Conservation (phyloP, 2,797 vertebrate genomes). For the Clarias platycephalus region DNA sequence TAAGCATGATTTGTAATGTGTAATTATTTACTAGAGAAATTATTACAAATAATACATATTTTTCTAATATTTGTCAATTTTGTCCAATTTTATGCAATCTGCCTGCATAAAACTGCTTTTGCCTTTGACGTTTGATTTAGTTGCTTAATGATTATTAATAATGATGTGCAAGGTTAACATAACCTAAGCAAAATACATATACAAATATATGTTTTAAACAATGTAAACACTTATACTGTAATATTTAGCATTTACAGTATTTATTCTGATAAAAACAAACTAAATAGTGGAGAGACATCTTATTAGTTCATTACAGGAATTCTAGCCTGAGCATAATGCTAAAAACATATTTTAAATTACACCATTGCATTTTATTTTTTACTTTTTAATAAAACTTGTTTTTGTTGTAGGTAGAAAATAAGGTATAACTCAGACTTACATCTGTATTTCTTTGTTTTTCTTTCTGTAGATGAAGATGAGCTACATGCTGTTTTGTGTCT, state of each 20-base stretch:
- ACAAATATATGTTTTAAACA: not conserved
- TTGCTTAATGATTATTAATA: not conserved
- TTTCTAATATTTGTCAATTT: not conserved
- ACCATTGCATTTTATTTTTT: not conserved
- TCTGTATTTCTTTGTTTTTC: not conserved
- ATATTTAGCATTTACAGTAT: not conserved
- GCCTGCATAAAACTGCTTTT: not conserved
- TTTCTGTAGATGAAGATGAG: slow-evolving; percentile 47
- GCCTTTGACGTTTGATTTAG: not conserved
- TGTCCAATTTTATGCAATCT: not conserved
- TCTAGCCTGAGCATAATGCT: not conserved
- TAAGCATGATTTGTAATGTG: slow-evolving; percentile 13
- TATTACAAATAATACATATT: not conserved
- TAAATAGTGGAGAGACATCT: not conserved
- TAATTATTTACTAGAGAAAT: not conserved
- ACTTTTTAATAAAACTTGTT: not conserved
- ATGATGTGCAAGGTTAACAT: not conserved
- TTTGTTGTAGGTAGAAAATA: not conserved
- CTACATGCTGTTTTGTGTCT: slow-evolving; percentile 39
- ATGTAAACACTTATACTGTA: not conserved
- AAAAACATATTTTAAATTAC: not conserved
- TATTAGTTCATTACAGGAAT: not conserved
- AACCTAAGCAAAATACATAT: too few species aligned
- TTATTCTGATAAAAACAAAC: not conserved
- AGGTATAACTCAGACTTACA: not conserved